Base-by-base conservation (phyloP, 2,113 vertebrate genomes). In the Zingel zingel region DNA sequence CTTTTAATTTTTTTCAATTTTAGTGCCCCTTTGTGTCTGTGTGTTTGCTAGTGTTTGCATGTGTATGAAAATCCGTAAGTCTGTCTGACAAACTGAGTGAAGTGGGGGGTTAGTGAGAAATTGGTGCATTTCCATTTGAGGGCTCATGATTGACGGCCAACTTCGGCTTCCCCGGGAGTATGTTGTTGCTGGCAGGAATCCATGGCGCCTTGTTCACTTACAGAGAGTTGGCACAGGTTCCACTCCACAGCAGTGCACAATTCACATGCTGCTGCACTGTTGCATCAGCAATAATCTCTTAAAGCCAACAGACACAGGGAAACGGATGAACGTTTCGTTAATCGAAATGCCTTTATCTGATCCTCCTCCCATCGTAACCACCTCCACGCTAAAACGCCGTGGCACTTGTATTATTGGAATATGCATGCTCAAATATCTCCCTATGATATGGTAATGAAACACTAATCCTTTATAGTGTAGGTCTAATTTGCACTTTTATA, bases 231-330 rank as follows among this genome's bases (percentile, higher is more conserved):
- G 89, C 93, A 88, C 87, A 76, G 83, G 83, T 88, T 90, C 86
- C 86, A 78, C 87, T 84, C 59, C 88, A 86, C 87, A 58, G 87
- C 54, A 67, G 79, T 66, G 30, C 67, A 82, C 85, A 85, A 82
- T 88, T 90, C 70, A 63, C 84, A 83, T 93, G 90, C 89, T 86
- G 84, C 71, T 39, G 84, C 90, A 74, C 91, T 87, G 89, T 92
- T 94, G 94, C 94, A 85, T 93, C 92, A 92, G 92, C 91, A 91
- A 91, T 93, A 92, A 91, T 92, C 91, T 92, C 74, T 86, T 75
- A 82, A 88, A 92, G 84, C 86, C 90, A 89, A 88, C 54, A 59
- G 86, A 89, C 77, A 79, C 85, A 43, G 58, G 86, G 84, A 84
- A 90, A 91, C 48, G 86, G 85, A 88, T 87, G 89, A 78, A 71